Evolutionary conservation across 2,888 invertebrate species (phyloP).

Genomic region (Metopia argyrocephala): DNA sequence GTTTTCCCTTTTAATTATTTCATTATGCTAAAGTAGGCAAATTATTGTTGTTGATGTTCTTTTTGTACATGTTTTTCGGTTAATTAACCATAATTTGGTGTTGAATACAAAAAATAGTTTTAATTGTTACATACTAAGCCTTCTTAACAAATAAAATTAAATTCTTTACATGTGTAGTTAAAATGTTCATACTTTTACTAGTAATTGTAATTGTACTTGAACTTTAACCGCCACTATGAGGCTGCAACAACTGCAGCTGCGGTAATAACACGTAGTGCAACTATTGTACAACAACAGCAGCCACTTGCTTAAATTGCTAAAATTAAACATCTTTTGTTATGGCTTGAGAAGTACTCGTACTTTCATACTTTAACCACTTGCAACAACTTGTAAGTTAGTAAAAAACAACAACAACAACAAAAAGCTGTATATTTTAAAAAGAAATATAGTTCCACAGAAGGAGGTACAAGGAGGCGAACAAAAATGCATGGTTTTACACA

Average conservation of each 20-base stretch:
- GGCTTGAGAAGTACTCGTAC: constrained; percentile 27
- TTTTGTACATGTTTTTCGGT: not conserved
- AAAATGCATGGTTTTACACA: constrained; percentile 10
- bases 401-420: not conserved
- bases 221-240: not conserved
- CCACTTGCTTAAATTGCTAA: constrained; percentile 21
- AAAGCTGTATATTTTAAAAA: not conserved
- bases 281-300: not conserved
- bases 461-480: not conserved
- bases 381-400: constrained; percentile 1
- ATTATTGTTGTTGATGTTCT: too few species aligned
- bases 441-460: not conserved
- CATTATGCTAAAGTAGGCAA: not conserved
- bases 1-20: not conserved
- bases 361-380: constrained; percentile 12
- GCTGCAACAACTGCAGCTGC: not conserved
- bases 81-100: constrained; percentile 50
- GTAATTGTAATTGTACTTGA: not conserved
- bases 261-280: not conserved
- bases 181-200: not conserved
- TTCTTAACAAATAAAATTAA: constrained; percentile 23
- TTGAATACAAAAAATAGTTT: constrained; percentile 1
- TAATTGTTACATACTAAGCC: constrained; percentile 24
- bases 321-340: constrained; percentile 37
- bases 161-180: constrained; percentile 13